Percentiles rank a stretch among this genome's conserved stretches.
phyloP scores from a whole-genome alignment of 2,113 vertebrate species.

The Noctilio leporinus region DNA sequence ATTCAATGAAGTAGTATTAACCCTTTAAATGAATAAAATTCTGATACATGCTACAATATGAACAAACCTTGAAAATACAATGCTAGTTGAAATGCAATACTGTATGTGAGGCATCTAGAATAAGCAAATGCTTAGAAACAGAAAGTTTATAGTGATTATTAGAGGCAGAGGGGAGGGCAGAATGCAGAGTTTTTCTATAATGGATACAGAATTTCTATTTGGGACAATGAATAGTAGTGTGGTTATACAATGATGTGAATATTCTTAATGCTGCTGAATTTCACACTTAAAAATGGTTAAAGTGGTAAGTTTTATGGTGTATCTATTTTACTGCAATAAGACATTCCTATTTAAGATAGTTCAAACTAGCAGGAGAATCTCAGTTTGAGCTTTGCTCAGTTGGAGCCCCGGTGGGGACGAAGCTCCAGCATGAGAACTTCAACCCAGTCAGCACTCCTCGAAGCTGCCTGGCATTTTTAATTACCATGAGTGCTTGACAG shows the following conservation, averaged over 20 bases:
- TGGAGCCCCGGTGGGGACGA: not conserved
- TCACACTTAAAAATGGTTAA: not conserved
- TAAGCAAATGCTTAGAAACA: not conserved
- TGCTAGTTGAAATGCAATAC: not conserved
- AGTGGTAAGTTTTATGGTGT: not conserved
- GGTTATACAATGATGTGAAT: not conserved
- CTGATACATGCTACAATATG: not conserved
- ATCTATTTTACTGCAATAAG: not conserved
- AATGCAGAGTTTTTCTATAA: not conserved
- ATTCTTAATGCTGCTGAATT: not conserved
- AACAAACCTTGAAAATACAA: not conserved
- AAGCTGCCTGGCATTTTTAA: not conserved
- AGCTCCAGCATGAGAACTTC: not conserved
- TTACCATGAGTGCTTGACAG: not conserved
- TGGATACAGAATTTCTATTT: not conserved
- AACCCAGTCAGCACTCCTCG: not conserved
- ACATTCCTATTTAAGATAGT: not conserved
- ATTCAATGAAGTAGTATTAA: not conserved
- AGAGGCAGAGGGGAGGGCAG: not conserved
- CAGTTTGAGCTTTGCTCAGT: not conserved
- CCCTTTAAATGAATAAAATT: not conserved
- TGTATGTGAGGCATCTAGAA: not conserved
- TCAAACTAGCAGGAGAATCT: not conserved
- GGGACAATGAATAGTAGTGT: not conserved
- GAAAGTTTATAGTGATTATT: not conserved